Evolutionary conservation across 2,888 invertebrate species (phyloP).

Genomic region (Operophtera brumata): DNA sequence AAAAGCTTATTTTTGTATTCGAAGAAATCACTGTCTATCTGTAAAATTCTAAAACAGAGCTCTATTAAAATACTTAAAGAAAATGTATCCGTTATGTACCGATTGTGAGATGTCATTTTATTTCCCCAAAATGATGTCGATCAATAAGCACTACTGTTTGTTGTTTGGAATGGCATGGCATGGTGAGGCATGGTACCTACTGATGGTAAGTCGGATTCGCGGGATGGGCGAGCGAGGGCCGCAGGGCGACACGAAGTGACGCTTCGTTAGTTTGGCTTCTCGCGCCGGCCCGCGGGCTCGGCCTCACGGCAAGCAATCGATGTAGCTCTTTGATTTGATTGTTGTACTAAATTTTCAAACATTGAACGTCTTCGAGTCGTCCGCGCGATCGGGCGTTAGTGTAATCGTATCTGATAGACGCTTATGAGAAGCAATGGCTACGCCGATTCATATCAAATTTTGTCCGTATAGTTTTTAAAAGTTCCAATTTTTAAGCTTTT

Average conservation of each 20-base stretch:
- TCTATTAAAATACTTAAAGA: conserved; percentile 54
- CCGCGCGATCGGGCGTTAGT: conserved; percentile 65
- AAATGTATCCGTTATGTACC: conserved; percentile 43
- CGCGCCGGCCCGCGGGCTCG: conserved; percentile 36
- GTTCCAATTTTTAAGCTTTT: conserved; percentile 78
- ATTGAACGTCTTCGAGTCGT: conserved; percentile 58
- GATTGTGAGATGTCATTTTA: conserved; percentile 71
- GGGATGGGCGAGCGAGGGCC: conserved; percentile 4
- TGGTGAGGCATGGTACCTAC: conserved; percentile 7
- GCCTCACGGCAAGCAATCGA: conserved; percentile 49
- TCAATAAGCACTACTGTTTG: conserved; percentile 56
- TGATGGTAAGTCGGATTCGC: not conserved
- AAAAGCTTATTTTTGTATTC: conserved; percentile 80
- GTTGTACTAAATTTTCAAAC: conserved; percentile 42
- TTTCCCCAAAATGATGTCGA: conserved; percentile 75
- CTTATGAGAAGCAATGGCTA: conserved; percentile 75
- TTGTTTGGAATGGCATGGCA: conserved; percentile 24
- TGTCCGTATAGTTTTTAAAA: conserved; percentile 79
- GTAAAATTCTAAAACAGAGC: conserved; percentile 69
- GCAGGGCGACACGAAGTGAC: conserved; percentile 33
- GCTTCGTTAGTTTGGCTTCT: conserved; percentile 46
- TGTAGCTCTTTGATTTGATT: conserved; percentile 48
- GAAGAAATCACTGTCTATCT: conserved; percentile 73
- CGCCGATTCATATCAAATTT: conserved; percentile 79
- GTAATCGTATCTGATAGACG: conserved; percentile 73